Evolutionary conservation across 2,888 invertebrate genomes (phyloP).

Genomic region (Cataglyphis rosenhaueri): DNA sequence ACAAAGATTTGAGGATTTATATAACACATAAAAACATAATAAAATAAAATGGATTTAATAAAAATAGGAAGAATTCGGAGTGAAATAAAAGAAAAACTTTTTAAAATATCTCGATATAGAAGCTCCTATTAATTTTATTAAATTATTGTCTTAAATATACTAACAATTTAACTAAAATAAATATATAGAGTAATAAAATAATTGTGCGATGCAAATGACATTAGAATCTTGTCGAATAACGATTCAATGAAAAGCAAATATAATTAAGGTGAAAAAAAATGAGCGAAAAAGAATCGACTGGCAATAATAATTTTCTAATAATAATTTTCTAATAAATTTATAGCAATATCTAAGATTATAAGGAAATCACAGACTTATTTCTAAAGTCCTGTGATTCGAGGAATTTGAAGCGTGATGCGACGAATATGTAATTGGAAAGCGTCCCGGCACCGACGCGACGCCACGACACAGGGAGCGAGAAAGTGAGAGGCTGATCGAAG

Average conservation of each 20-base stretch:
- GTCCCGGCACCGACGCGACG: background rate
- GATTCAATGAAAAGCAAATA: background rate
- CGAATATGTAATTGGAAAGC: slow-evolving; percentile 48
- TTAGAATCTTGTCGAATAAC: background rate
- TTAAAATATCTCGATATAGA: background rate
- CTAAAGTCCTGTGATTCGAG: slow-evolving; percentile 20
- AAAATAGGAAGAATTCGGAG: background rate
- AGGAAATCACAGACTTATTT: background rate
- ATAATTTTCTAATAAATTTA: background rate
- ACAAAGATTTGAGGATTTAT: background rate
- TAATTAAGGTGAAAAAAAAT: slow-evolving; percentile 3
- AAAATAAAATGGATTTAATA: background rate
- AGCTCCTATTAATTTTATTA: background rate
- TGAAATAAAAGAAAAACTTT: background rate
- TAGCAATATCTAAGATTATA: background rate
- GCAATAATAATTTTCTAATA: background rate
- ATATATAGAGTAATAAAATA: background rate
- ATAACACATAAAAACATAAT: background rate
- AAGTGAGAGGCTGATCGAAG: background rate
- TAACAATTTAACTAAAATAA: background rate
- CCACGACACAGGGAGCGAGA: slow-evolving; percentile 10
- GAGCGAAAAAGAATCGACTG: background rate
- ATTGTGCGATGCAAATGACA: background rate
- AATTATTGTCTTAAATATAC: background rate
- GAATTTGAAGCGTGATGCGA: slow-evolving; percentile 34